These are phyloP conservation scores for Glossosoma conforme DNA, from an alignment of 1,140 invertebrate genomes.

Conservation along the genomic window DNA sequence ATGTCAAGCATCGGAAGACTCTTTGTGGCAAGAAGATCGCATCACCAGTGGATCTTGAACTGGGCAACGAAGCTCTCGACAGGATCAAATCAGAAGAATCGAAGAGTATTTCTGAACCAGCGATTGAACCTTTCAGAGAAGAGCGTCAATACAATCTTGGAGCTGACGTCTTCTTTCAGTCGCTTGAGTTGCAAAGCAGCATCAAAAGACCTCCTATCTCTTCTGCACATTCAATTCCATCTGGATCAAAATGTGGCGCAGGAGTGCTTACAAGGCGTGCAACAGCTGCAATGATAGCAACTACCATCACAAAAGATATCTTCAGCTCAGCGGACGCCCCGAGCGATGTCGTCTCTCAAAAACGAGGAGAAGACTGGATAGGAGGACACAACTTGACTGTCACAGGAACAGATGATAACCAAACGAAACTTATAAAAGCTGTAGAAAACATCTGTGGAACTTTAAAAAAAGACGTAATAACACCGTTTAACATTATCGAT, in stretches of 20 bases:
- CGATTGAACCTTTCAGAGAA: conserved; percentile 36
- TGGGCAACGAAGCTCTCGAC: conserved; percentile 32
- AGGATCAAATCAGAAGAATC: conserved; percentile 37
- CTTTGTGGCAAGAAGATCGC: conserved; percentile 48
- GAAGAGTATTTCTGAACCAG: background rate
- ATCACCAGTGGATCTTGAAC: conserved; percentile 35
- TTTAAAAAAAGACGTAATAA: conserved; percentile 45
- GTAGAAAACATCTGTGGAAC: conserved; percentile 53
- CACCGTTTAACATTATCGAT: conserved; percentile 42
- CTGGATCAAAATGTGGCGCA: conserved; percentile 40
- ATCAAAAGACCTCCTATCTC: conserved; percentile 51
- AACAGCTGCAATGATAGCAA: conserved; percentile 37
- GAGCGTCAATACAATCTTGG: conserved; percentile 55
- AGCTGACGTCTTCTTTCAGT: conserved; percentile 80
- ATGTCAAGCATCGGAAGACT: conserved; percentile 73
- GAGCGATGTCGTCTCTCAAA: conserved; percentile 14
- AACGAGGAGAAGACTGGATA: conserved; percentile 54
- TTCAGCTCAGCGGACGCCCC: background rate
- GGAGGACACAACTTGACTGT: conserved; percentile 52
- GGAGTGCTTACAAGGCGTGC: conserved; percentile 44
- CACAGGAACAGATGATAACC: conserved; percentile 49
- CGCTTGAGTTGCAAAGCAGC: conserved; percentile 76
- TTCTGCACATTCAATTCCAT: conserved; percentile 36
- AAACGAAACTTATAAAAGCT: conserved; percentile 58
- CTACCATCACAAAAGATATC: conserved; percentile 6